Conservation (phyloP, 2,888 invertebrate species). For the Smittia aterrima region DNA sequence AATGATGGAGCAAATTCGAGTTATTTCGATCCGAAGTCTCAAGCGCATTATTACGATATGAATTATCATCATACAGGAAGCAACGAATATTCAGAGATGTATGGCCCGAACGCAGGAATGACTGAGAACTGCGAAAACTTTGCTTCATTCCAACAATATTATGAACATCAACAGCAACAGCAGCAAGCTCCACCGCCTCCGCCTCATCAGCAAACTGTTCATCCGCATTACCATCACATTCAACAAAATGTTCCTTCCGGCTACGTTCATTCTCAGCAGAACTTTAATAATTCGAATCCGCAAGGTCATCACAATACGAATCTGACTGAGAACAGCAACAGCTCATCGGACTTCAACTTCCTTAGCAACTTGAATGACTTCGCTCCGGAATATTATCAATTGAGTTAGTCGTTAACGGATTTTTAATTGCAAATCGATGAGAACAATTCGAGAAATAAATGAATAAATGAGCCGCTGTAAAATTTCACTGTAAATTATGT, state of each 20-base stretch:
- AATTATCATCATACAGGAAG: slow-evolving; percentile 44
- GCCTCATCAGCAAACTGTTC: slow-evolving; percentile 46
- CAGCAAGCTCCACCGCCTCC: slow-evolving; percentile 52
- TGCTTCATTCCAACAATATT: slow-evolving; percentile 45
- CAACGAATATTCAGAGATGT: slow-evolving; percentile 42
- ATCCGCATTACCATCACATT: slow-evolving; percentile 45
- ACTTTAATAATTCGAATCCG: slow-evolving; percentile 57
- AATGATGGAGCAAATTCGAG: slow-evolving; percentile 46
- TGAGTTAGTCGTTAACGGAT: slow-evolving; percentile 50
- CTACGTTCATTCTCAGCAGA: slow-evolving; percentile 49
- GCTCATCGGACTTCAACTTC: slow-evolving; percentile 93
- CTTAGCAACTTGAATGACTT: slow-evolving; percentile 89
- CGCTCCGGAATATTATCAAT: slow-evolving; percentile 81
- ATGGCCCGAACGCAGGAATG: slow-evolving; percentile 31
- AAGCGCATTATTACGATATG: slow-evolving; percentile 50
- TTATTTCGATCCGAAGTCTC: slow-evolving; percentile 51
- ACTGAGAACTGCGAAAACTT: slow-evolving; percentile 45
- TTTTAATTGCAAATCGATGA: slow-evolving; percentile 17
- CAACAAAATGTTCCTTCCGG: slow-evolving; percentile 43
- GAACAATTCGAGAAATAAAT: background rate
- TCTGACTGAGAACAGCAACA: slow-evolving; percentile 72
- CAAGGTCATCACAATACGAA: slow-evolving; percentile 47
- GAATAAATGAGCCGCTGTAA: background rate
- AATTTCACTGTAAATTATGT: slow-evolving; percentile 1
- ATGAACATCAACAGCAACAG: slow-evolving; percentile 43